Percentiles rank a stretch among this genome's conserved stretches.
phyloP scores from a whole-genome alignment of 2,113 vertebrate genomes.

The Scalopus aquaticus region DNA sequence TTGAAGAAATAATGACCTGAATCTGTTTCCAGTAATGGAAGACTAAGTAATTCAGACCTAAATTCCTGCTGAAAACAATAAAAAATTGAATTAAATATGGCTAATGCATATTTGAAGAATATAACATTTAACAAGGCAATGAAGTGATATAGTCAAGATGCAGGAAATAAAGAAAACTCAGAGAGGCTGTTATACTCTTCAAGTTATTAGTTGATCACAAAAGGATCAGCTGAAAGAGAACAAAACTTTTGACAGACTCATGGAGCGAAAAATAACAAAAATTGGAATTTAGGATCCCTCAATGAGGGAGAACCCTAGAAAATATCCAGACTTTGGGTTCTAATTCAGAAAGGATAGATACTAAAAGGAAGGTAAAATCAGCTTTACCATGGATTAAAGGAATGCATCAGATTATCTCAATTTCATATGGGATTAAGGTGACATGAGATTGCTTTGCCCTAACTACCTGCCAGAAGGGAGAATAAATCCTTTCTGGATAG shows the following conservation, averaged over 20 bases:
- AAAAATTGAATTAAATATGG: not conserved
- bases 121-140: not conserved
- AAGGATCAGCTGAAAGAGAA: not conserved
- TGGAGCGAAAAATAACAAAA: not conserved
- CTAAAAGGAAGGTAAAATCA: slow-evolving; percentile 27
- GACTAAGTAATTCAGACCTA: not conserved
- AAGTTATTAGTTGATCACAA: not conserved
- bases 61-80: slow-evolving; percentile 19
- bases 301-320: not conserved
- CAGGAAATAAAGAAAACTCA: not conserved
- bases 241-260: not conserved
- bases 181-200: not conserved
- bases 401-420: slow-evolving; percentile 7
- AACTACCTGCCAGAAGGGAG: not conserved
- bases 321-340: not conserved
- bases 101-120: not conserved
- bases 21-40: not conserved
- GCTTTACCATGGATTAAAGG: not conserved
- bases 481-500: not conserved
- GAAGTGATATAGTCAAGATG: not conserved
- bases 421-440: not conserved
- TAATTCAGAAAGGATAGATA: not conserved
- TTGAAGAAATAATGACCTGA: slow-evolving; percentile 18
- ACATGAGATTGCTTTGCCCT: not conserved
- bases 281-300: not conserved